Base-by-base conservation (phyloP, 2,797 vertebrate species). In the Rhinophrynus dorsalis region DNA sequence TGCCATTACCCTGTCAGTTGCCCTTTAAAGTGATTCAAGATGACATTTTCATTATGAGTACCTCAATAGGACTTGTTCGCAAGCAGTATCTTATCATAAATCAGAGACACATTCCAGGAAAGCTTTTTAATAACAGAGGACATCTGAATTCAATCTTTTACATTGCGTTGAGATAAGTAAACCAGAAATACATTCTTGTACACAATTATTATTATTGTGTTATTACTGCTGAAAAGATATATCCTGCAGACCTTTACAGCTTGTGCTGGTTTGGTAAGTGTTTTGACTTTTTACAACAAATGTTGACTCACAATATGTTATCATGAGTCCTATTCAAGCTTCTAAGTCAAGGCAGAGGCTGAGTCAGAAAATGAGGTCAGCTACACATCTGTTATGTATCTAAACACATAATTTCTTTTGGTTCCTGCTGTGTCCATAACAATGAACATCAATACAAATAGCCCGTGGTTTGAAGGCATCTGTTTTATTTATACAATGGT, bases 1-100 rank as follows among this genome's bases (percentile, higher is more conserved):
- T 67, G 38, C 27, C 38, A 27, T 55, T 13, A n/a, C 10, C 18
- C 27, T 40, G 15, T 30, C 11, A n/a, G 35, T 18, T 64, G 27
- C 60, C 60, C 47, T 64, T 62, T 50, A 38, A 27, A 50, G 20
- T 26, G 51, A 33, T 47, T 32, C 29, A 24, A 56, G 51, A 55
- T 54, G 55, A 55, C 51, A 44, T 67, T 56, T 56, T 21, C 20
- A 50, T 50, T 63, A 9, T 18, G 26, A 27, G 15, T n/a, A 8
- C 15, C 27, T 32, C 10, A 10, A 32, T 61, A 13, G 2, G 20
- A 47, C 17, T 47, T 8, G 8, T 20, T n/a, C 27, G 10, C 7
- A 6, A 32, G 47, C 6, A 42, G 29, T 32, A 42, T 65, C 23
- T 29, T 20, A 24, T 42, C 6, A 18, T 40, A 20, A 52, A 65